Conservation (phyloP, 1,140 invertebrate species). For the Eriosoma lanigerum region DNA sequence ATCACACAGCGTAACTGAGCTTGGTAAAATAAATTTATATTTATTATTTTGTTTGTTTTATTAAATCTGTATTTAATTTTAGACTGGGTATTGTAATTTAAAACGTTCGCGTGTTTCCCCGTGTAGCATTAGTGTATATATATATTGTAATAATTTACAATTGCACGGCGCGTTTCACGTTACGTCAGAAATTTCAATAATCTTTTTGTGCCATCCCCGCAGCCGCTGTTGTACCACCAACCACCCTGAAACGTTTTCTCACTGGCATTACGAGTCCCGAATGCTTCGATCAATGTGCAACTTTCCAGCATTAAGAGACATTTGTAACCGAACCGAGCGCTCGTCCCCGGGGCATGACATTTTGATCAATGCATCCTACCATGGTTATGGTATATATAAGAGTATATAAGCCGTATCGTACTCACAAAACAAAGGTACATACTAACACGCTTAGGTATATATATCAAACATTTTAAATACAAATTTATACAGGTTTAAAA, state of each 20-base stretch:
- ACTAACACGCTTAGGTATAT: not conserved
- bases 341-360: conserved; percentile 25
- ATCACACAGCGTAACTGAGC: no score
- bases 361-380: conserved; percentile 18
- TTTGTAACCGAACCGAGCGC: conserved; percentile 19
- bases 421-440: not conserved
- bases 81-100: no score
- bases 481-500: no score
- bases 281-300: not conserved
- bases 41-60: no score
- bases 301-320: not conserved
- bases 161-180: not conserved
- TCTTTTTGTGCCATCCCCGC: not conserved
- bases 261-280: not conserved
- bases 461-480: no score
- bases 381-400: not conserved
- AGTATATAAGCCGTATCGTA: not conserved
- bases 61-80: no score
- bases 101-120: no score
- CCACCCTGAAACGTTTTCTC: not conserved
- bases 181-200: conserved; percentile 15
- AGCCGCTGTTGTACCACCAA: no score
- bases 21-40: no score
- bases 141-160: not conserved
- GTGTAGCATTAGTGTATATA: no score